A percentile compares a stretch with the other conserved stretches of the same genome.
These are phyloP conservation scores for Drosophila jambulina DNA, from an alignment of 1,140 invertebrate genomes.

Conservation along the genomic window DNA sequence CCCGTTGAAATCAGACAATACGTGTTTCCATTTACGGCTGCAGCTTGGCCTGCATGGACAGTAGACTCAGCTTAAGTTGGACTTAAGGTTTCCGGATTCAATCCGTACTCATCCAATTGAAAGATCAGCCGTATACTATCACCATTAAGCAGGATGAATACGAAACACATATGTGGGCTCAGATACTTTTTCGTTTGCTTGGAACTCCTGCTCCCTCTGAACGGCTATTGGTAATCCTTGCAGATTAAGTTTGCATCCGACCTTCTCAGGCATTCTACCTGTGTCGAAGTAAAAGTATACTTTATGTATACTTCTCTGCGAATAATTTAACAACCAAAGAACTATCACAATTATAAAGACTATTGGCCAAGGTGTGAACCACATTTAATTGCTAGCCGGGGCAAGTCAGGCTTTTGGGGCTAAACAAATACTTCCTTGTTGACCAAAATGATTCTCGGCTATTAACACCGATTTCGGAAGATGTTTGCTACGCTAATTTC, in stretches of 20 bases:
- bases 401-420: not conserved
- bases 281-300: too few relatives aligned
- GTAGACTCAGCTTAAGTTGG: not conserved
- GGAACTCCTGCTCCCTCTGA: not conserved
- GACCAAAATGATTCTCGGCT: conserved; percentile 18
- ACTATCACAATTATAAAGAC: not conserved
- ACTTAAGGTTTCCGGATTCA: conserved; percentile 15
- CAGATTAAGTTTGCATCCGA: not conserved
- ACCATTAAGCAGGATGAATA: conserved; percentile 3
- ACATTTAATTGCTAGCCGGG: conserved; percentile 3
- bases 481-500: conserved; percentile 35
- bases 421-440: conserved; percentile 28
- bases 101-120: conserved; percentile 20
- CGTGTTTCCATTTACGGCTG: conserved; percentile 19
- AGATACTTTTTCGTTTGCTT: not conserved
- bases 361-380: conserved; percentile 6
- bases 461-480: conserved; percentile 40
- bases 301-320: too few relatives aligned
- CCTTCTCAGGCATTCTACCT: not conserved
- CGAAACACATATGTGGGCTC: not conserved
- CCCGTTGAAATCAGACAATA: conserved; percentile 3
- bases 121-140: conserved; percentile 4
- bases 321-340: too few relatives aligned
- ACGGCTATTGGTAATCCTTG: too few relatives aligned
- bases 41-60: conserved; percentile 8